Evolutionary conservation across 1,140 invertebrate species (phyloP).

Genomic region (Chironomus tepperi): DNA sequence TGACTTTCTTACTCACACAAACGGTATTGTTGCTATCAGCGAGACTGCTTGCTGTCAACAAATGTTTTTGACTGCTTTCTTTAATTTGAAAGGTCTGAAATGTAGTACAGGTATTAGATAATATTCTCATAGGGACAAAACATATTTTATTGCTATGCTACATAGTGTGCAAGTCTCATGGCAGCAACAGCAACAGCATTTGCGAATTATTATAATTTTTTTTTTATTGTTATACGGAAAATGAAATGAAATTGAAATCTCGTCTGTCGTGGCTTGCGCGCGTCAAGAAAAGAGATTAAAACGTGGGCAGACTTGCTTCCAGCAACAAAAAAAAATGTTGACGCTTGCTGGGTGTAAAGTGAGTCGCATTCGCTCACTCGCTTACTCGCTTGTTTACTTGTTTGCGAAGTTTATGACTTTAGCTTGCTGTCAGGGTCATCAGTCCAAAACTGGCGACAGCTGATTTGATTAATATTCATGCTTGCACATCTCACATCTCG

Average conservation of each 20-base stretch:
- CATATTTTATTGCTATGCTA: no score
- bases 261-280: neutral
- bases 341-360: neutral
- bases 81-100: no score
- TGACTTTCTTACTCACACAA: no score
- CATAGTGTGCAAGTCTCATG: neutral
- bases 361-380: no score
- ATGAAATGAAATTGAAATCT: neutral
- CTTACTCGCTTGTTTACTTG: neutral
- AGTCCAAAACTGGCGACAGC: neutral
- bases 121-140: neutral
- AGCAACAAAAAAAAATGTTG: neutral
- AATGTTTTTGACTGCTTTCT: neutral
- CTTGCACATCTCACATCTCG: neutral
- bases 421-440: neutral
- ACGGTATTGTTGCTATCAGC: no score
- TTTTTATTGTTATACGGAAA: neutral
- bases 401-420: neutral
- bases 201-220: no score
- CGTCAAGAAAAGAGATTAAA: neutral
- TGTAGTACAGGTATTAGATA: no score
- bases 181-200: neutral
- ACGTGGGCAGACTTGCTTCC: constrained; percentile 7
- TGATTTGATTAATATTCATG: constrained; percentile 14
- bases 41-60: neutral